Percentiles rank a stretch among this genome's conserved stretches.
Evolutionary conservation across 1,140 invertebrate species (phyloP).

Genomic region (Pseudoatta argentina): DNA sequence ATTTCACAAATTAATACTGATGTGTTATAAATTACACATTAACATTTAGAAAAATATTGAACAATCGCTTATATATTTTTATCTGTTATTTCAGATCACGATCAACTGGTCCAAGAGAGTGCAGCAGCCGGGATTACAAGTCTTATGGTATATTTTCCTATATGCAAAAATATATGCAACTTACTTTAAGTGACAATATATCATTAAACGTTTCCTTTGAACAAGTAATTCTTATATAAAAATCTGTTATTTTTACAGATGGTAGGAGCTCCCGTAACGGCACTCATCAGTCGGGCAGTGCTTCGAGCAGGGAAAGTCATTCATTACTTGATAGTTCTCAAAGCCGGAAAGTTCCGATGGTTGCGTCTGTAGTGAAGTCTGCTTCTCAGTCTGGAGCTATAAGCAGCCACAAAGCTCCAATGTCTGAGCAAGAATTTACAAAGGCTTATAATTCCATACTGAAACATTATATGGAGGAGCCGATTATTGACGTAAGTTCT

Average conservation of each 20-base stretch:
- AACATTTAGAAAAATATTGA: background rate
- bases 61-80: conserved; percentile 33
- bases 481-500: conserved; percentile 77
- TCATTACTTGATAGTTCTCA: conserved; percentile 78
- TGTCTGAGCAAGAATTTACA: conserved; percentile 79
- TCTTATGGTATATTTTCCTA: conserved; percentile 79
- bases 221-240: background rate
- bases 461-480: conserved; percentile 77
- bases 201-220: background rate
- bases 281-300: conserved; percentile 86
- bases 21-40: background rate
- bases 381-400: conserved; percentile 74
- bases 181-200: background rate
- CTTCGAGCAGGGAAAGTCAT: conserved; percentile 78
- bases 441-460: conserved; percentile 74
- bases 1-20: conserved; percentile 75
- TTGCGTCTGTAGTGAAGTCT: conserved; percentile 79
- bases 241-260: conserved; percentile 79
- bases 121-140: conserved; percentile 81
- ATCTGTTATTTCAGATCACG: conserved; percentile 79
- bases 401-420: conserved; percentile 69
- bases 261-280: conserved; percentile 87
- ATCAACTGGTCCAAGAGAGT: conserved; percentile 84
- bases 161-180: background rate
- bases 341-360: conserved; percentile 81